Base-by-base conservation (phyloP, 2,113 vertebrate species). In the Falco punctatus region DNA sequence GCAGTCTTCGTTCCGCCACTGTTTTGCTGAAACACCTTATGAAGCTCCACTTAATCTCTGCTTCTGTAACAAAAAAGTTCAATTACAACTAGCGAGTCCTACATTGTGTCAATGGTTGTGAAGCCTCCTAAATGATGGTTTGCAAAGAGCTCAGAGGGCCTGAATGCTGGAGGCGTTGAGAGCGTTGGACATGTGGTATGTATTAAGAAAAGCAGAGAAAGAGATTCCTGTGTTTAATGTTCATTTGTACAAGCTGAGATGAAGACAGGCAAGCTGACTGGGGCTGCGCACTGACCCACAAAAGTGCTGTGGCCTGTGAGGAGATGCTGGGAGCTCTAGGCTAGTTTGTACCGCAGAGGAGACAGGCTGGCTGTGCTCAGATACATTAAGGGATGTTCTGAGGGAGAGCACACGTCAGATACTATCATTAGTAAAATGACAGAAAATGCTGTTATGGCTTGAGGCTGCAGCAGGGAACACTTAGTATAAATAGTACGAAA, bases 401-500 rank as follows among this genome's bases (percentile, higher is more conserved):
- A 83, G 67, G 87, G 81, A 95, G 66, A 80, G 74, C 75, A 67
- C 67, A 83, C 84, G 96, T 86, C 89, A 93, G 90, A 94, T 66
- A 44, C 11, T 67, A 84, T 93, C 89, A 73, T 96, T 95, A 96
- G 81, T 35, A 90, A 93, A 94, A 95, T 51, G 94, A 94, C 95
- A 95, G 96, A 96, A 94, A 96, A 95, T 78, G 78, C 91, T 96
- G 91, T 96, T 96, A 91, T 92, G 95, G 78, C 89, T 95, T 81
- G 74, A 93, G 95, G 95, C 94, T 70, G 89, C 93, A 97, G 87
- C 94, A 96, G 93, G 90, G 95, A 97, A 96, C 81, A 38, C 77
- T 96, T 96, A 93, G 91, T 62, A 90, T 97, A 95, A 96, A 97
- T 97, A 97, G 90, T 94, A 94, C 90, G 80, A 48, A 74, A 92